Evolutionary conservation across 92 coral and sea anemone species (phyloP).

Genomic region (Bergia puertoricense): DNA sequence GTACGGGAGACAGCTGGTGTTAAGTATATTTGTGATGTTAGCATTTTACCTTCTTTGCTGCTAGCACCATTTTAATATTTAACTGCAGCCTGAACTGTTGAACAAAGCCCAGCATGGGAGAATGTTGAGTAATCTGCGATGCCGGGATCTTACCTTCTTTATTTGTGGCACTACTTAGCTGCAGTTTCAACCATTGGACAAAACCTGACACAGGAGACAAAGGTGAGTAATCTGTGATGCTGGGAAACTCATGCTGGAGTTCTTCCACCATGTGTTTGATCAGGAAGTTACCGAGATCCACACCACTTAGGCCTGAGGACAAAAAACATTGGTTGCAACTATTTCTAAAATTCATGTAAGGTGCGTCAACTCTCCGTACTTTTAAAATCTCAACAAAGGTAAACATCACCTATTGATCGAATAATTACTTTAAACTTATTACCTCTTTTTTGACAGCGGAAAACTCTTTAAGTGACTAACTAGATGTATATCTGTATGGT

Average conservation of each 20-base stretch:
- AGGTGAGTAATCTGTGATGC: slow-evolving; percentile 82
- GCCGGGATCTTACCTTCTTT: slow-evolving; percentile 49
- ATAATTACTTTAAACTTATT: too few relatives aligned
- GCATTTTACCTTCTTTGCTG: too few relatives aligned
- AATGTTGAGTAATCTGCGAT: too few relatives aligned
- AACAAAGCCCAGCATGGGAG: too few relatives aligned
- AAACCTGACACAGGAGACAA: slow-evolving; percentile 97
- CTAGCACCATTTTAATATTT: too few relatives aligned
- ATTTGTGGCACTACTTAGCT: slow-evolving; percentile 54
- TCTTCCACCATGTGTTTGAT: slow-evolving; percentile 95
- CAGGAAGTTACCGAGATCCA: slow-evolving; percentile 94
- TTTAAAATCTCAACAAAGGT: background rate
- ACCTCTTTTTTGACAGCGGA: too few relatives aligned
- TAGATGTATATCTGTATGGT: background rate
- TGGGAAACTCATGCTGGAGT: slow-evolving; percentile 88
- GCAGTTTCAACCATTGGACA: slow-evolving; percentile 77
- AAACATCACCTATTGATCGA: too few relatives aligned
- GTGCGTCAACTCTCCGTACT: background rate
- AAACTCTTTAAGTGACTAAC: too few relatives aligned
- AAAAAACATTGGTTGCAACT: background rate
- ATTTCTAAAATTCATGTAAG: background rate
- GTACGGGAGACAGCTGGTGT: too few relatives aligned
- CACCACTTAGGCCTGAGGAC: slow-evolving; percentile 83
- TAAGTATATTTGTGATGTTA: too few relatives aligned
- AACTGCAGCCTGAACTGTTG: background rate